Evolutionary conservation across 2,113 vertebrate species (phyloP).

Genomic region (Sinocyclocheilus grahami): DNA sequence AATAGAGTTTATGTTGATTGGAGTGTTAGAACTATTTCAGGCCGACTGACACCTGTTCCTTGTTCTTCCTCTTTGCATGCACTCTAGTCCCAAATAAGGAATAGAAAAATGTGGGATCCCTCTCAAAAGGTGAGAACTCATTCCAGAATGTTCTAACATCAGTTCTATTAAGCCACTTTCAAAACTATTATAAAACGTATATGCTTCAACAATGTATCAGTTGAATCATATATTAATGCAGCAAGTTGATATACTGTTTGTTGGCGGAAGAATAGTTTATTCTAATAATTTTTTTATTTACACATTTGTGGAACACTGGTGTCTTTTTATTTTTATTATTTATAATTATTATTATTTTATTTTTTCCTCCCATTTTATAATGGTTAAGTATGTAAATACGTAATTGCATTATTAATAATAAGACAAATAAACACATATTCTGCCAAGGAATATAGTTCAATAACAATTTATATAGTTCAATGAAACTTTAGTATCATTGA

Average conservation of each 20-base stretch:
- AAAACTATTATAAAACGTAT: not conserved
- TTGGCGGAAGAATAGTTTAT: not conserved
- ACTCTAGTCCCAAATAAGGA: slow-evolving; percentile 69
- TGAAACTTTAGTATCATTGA: no score
- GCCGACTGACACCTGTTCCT: slow-evolving; percentile 61
- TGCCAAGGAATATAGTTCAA: not conserved
- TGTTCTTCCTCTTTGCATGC: slow-evolving; percentile 56
- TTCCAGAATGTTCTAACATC: slow-evolving; percentile 21
- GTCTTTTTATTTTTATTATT: not conserved
- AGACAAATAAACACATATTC: no score
- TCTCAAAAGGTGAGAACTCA: slow-evolving; percentile 60
- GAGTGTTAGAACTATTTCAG: slow-evolving; percentile 34
- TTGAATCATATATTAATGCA: not conserved
- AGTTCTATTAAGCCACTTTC: not conserved
- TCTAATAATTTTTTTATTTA: not conserved
- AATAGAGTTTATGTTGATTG: not conserved
- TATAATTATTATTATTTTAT: not conserved
- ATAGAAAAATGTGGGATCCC: slow-evolving; percentile 60
- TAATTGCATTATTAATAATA: no score
- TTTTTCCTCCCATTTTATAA: not conserved
- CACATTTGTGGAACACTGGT: no score
- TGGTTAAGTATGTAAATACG: not conserved
- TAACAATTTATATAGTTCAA: not conserved
- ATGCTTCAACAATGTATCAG: not conserved
- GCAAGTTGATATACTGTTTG: not conserved